Base-by-base conservation (phyloP, 2,113 vertebrate species). In the Clupea harengus region DNA sequence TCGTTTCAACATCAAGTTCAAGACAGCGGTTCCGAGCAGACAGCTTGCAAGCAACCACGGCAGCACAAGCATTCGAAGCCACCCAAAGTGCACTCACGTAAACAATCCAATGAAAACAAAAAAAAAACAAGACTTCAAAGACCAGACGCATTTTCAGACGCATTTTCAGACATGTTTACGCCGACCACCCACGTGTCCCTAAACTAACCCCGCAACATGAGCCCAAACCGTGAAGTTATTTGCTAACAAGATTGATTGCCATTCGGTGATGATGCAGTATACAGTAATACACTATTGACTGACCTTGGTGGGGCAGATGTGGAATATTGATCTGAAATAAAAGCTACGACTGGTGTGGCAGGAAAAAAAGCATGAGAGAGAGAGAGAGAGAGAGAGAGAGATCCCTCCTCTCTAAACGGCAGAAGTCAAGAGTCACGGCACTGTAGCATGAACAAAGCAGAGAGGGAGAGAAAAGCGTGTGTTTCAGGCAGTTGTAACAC, bases 311-410 rank as follows among this genome's bases (percentile, higher is more conserved):
- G 49, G 72, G 80, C 50, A 83, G 81, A 89, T 72, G 81, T 45
- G 57, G 78, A 45, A n/a, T 88, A 91, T 85, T 83, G 87, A 87
- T 89, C 54, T 47, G 10, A 81, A 44, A 45, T 85, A 82, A 87
- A 87, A 81, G 45, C 72, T 25, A 17, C 39, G 47, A 64, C 28
- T 57, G 17, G 49, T 25, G 45, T 32, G 52, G 46, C 81, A 25
- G 39, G 13, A 54, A 32, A 52, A 45, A 15, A 50, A 64, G 5
- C n/a, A 46, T 13, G 28, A 78, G 72, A 78, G 28, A 78, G 10
- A 78, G 28, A 78, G 11, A 78, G 64, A 28, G 10, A 67, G 7
- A 25, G n/a, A 67, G n/a, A 28, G 6, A 67, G 13, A 39, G 32
- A 78, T 11, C 39, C 25, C 72, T 78, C 11, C 15, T 39, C 67